Evolutionary conservation across 2,113 vertebrate species (phyloP).

Genomic region (Melanerpes formicivorus): DNA sequence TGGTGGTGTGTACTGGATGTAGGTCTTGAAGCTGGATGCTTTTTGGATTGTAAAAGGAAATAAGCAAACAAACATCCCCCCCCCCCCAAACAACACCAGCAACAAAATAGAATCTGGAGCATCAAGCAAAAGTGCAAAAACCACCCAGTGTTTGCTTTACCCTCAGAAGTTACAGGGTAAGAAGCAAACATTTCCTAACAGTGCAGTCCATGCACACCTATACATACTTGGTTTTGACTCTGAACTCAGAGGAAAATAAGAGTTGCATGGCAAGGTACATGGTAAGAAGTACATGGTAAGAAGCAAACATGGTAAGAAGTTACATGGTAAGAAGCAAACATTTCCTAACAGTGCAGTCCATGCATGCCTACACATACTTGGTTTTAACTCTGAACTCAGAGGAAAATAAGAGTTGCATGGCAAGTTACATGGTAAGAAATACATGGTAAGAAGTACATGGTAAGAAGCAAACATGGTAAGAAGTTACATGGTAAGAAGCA

Average conservation of each 20-base stretch:
- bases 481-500: no score
- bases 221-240: not conserved
- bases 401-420: not conserved
- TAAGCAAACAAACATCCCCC: not conserved
- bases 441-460: no score
- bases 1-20: not conserved
- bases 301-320: no score
- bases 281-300: no score
- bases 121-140: not conserved
- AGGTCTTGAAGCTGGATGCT: not conserved
- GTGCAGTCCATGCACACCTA: not conserved
- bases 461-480: no score
- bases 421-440: no score
- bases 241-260: not conserved
- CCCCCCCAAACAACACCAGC: no score
- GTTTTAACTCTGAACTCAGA: not conserved
- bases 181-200: not conserved
- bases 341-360: no score
- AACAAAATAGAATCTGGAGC: not conserved
- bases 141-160: not conserved
- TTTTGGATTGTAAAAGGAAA: not conserved
- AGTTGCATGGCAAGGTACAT: no score
- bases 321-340: no score
- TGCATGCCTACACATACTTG: not conserved
- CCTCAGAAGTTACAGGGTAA: not conserved